phyloP scores from a whole-genome alignment of 1,140 invertebrate genomes.

The Drosophila truncata region DNA sequence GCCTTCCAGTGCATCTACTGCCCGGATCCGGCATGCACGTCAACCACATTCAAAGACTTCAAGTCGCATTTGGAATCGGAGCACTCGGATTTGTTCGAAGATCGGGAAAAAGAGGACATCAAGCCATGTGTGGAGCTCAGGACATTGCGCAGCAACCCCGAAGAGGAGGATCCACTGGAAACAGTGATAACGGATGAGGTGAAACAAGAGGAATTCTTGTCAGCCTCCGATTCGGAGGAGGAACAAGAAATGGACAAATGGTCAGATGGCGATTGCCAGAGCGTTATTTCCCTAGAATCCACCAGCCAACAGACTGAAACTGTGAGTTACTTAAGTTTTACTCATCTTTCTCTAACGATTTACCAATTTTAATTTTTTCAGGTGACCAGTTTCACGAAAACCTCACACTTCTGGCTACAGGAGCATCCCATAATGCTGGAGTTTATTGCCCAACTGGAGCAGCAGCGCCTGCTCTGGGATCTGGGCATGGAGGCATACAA shows the following conservation, averaged over 20 bases:
- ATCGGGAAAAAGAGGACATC: background rate
- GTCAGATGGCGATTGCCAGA: conserved; percentile 4
- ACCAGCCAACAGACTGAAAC: background rate
- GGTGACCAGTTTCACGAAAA: background rate
- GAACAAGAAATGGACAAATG: background rate
- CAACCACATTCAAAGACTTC: conserved; percentile 37
- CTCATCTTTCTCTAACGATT: background rate
- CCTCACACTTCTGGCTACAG: conserved; percentile 31
- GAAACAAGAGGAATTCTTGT: background rate
- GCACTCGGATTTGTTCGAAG: conserved; percentile 19
- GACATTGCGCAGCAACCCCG: background rate
- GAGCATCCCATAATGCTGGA: conserved; percentile 49
- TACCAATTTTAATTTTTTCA: background rate
- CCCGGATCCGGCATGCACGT: conserved; percentile 6
- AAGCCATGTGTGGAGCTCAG: background rate
- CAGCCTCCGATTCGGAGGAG: background rate
- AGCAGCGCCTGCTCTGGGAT: conserved; percentile 38
- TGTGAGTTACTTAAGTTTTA: background rate
- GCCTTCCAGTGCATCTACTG: conserved; percentile 49
- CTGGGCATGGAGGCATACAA: conserved; percentile 15
- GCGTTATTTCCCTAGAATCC: background rate
- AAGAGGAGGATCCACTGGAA: background rate
- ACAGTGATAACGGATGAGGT: background rate
- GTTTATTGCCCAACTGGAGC: conserved; percentile 39
- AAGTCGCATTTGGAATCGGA: conserved; percentile 31